phyloP scores from a whole-genome alignment of 1,140 invertebrate species.

The Hydropsyche tenuis region DNA sequence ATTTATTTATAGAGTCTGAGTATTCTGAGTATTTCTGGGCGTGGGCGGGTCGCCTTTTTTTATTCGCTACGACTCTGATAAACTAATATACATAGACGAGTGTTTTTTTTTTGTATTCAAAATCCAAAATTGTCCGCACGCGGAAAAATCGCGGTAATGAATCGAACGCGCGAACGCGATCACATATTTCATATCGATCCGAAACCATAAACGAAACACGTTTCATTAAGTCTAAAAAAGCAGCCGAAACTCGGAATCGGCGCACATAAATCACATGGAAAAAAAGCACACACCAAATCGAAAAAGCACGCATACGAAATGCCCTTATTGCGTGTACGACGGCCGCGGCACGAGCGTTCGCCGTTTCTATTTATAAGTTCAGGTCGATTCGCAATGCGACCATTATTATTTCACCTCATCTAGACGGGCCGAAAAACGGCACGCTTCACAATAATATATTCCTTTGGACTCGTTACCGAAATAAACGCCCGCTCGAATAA shows the following conservation, averaged over 20 bases:
- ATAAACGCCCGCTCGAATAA: no score
- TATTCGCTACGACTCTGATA: slow-evolving; percentile 15
- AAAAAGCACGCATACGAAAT: slow-evolving; percentile 6
- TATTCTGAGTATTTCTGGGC: slow-evolving; percentile 37
- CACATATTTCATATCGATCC: no score
- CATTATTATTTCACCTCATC: neutral
- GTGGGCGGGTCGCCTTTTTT: slow-evolving; percentile 30
- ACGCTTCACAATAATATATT: neutral
- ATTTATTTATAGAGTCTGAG: slow-evolving; percentile 32
- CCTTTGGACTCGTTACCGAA: no score
- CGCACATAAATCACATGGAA: neutral
- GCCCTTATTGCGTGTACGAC: slow-evolving; percentile 8
- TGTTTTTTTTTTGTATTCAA: neutral
- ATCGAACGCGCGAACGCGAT: no score
- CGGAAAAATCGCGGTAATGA: neutral
- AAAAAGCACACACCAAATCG: neutral
- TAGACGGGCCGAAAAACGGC: no score
- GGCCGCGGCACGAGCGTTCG: neutral
- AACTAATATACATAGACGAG: neutral
- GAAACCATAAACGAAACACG: no score
- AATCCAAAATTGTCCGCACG: neutral
- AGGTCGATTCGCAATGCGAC: slow-evolving; percentile 19
- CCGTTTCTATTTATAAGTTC: neutral
- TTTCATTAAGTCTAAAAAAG: no score
- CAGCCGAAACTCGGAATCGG: no score